Percentiles rank a stretch among this genome's conserved stretches.
Evolutionary conservation across 2,797 vertebrate genomes (phyloP).

Genomic region (Catamblyrhynchus diadema): DNA sequence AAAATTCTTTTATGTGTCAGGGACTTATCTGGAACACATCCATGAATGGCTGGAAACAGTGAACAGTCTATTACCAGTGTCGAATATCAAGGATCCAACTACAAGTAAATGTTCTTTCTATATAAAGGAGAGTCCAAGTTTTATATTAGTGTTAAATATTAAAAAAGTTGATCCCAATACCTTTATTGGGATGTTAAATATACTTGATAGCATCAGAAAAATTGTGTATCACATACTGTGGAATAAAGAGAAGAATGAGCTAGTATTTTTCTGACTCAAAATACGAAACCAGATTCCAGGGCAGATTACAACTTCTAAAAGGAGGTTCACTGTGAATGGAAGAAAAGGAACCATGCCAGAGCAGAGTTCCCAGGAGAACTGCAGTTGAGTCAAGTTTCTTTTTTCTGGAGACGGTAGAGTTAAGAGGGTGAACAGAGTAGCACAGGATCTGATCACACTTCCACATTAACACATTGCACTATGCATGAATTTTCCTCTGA

Average conservation of each 20-base stretch:
- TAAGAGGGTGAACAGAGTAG: not conserved
- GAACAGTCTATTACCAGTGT: not conserved
- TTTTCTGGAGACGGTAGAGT: slow-evolving; percentile 6
- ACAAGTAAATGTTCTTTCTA: not conserved
- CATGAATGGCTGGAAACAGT: slow-evolving; percentile 20
- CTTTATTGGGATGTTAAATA: not conserved
- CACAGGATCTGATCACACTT: not conserved
- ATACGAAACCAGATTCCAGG: not conserved
- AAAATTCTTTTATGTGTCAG: slow-evolving; percentile 18
- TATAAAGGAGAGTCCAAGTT: not conserved
- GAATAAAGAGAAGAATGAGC: not conserved
- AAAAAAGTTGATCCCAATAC: not conserved
- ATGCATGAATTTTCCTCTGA: not conserved
- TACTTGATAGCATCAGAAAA: not conserved
- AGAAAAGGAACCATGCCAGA: slow-evolving; percentile 11
- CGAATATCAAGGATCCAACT: not conserved
- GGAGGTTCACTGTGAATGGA: slow-evolving; percentile 11
- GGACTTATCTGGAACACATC: slow-evolving; percentile 36
- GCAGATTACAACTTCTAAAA: slow-evolving; percentile 22
- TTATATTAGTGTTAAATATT: not conserved
- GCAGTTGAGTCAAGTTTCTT: slow-evolving; percentile 33
- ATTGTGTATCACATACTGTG: not conserved
- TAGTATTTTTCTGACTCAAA: slow-evolving; percentile 24
- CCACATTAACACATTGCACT: not conserved
- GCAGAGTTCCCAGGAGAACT: not conserved